Base-by-base conservation (phyloP, 2,888 invertebrate genomes). In the Scelioninae gen. 2 region DNA sequence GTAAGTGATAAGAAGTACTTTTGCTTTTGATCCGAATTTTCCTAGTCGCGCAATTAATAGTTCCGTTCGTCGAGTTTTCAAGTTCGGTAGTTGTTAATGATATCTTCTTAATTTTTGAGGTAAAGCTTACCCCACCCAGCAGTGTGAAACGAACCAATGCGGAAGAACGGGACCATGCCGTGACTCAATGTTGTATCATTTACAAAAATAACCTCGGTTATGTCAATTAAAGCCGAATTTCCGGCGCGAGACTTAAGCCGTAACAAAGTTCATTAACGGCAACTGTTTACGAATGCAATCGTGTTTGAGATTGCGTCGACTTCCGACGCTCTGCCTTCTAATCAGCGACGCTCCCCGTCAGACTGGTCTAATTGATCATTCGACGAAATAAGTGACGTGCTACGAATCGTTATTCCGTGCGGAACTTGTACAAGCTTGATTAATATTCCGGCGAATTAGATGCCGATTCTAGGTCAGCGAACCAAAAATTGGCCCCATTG, bases 311-410 rank as follows among this genome's bases (percentile, higher is more conserved):
- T 71, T 58, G 52, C 52, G 46, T 43, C 37, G 58, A 58, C 71
- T 60, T 43, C 46, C 45, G 31, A 43, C 65, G 33, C 52, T 22
- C 28, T 41, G 33, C 11, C 65, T 58, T 64, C 71, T 71, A 71
- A 71, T 71, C 64, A 70, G 43, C 48, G 43, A 70, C 31, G 53
- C 22, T 64, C 37, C 58, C 22, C 53, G 19, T 58, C 71, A 71
- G 46, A 58, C 53, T 52, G 45, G 28, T 39, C 65, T 60, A 65
- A 60, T 71, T 71, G 71, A 71, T 58, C 71, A 71, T 71, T 65
- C 60, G 25, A 41, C 15, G 65, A 46, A 71, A 71, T 71, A 71
- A 71, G 71, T 71, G 60, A 60, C 48, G 65, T 46, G 15, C 25
- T 46, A 16, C 22, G 65, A 71, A 60, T 65, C 64, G 60, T 71